Evolutionary conservation across 2,888 invertebrate genomes (phyloP), one percentile per base, ranked within the genome.

Genomic region (Volucella inanis): DNA sequence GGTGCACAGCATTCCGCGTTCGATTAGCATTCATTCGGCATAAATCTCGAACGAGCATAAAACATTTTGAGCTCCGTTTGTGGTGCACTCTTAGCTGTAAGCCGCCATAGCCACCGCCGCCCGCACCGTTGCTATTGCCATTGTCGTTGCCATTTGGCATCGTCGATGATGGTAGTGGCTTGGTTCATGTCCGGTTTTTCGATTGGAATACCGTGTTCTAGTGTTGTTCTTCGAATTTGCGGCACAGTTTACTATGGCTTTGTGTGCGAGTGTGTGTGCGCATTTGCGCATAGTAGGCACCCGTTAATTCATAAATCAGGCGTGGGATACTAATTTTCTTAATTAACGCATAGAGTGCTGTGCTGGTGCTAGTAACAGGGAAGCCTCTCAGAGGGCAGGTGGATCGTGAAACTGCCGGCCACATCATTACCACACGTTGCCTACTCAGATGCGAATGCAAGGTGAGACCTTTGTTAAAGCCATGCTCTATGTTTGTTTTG

Each of bases 301-400:
- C 87, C 83, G 89, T 87, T 89, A 89, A 89, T 88, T 89, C 87
- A 88, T 88, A 88, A 89, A 89, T 88, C 89, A 89, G 88, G 90
- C 89, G 89, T 90, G 90, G 89, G 90, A 88, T 89, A 88, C 88
- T 88, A 88, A 89, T 89, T 89, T 88, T 87, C 87, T 88, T 89
- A 89, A 90, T 89, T 89, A 90, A 90, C 90, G 90, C 89, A 89
- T 89, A 89, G 88, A 88, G 52, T 22, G 57, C 38, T 31, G 15
- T 15, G 8, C 38, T 11, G 2, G 31, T 39, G 22, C 31, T 31
- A 31, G 6, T 31, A 39, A 59, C n/a, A 57, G 47, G 4, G 54
- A 18, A 47, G 10, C n/a, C 31, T 50, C 39, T 50, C 41, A 4
- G 74, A 62, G 64, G 67, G 79, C 74, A 67, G 78, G 79, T 74